Percentiles rank a stretch among this genome's conserved stretches.
These are phyloP conservation scores for Otolemur crassicaudatus DNA, from an alignment of 2,797 vertebrate genomes.

Conservation along the genomic window DNA sequence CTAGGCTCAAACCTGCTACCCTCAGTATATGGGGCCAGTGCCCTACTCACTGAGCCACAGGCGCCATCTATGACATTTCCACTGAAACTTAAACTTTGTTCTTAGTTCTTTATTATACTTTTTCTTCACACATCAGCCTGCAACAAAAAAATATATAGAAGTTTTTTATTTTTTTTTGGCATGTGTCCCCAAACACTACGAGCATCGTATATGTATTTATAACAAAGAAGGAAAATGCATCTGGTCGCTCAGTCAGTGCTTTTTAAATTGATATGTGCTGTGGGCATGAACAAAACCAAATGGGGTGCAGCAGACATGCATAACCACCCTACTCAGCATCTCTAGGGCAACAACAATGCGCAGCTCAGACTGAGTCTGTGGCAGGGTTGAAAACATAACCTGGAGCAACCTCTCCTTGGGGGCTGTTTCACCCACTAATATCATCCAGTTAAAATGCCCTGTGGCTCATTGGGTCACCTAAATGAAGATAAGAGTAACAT, in stretches of 20 bases:
- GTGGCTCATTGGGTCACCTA: not conserved
- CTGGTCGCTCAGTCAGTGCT: not conserved
- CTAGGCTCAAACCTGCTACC: too few species aligned
- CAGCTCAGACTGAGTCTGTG: not conserved
- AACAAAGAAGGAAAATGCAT: not conserved
- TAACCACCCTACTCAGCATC: not conserved
- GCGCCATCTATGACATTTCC: not conserved
- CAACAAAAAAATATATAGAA: not conserved
- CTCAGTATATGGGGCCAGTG: too few species aligned
- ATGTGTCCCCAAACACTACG: not conserved
- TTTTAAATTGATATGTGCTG: not conserved
- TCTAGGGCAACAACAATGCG: accelerated
- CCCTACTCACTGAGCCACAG: too few species aligned
- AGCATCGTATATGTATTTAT: not conserved
- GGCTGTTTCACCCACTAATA: not conserved
- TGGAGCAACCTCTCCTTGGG: not conserved
- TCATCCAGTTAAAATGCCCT: not conserved
- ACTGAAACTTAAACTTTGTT: not conserved
- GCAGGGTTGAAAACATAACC: not conserved
- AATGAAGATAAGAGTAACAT: not conserved
- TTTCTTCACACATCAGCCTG: not conserved
- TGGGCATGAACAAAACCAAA: not conserved
- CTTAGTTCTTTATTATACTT: not conserved
- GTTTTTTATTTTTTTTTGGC: not conserved
- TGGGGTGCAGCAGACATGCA: not conserved